Percentiles rank a stretch among this genome's conserved stretches.
Evolutionary conservation across 2,113 vertebrate genomes (phyloP).

Genomic region (Notechis scutatus): DNA sequence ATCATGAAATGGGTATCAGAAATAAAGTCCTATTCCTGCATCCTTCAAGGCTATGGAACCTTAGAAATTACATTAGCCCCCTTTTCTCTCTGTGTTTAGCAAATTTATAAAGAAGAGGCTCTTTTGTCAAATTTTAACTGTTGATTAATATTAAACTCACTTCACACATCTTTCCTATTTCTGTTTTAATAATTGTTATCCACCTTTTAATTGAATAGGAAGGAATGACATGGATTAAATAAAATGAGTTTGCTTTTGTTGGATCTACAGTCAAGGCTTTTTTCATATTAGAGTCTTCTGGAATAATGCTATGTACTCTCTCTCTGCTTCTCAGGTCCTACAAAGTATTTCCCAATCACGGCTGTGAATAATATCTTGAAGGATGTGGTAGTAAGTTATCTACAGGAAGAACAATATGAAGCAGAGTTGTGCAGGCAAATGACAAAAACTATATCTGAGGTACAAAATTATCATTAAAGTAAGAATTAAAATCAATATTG

Average conservation of each 20-base stretch:
- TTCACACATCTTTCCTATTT: neutral
- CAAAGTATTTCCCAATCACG: slow-evolving; percentile 70
- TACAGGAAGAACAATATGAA: slow-evolving; percentile 82
- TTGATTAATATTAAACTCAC: neutral
- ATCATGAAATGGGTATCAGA: neutral
- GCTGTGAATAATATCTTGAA: slow-evolving; percentile 78
- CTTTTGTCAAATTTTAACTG: neutral
- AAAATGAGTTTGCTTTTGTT: neutral
- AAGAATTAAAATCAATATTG: neutral
- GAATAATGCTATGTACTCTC: neutral
- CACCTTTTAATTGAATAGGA: neutral
- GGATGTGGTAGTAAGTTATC: slow-evolving; percentile 78
- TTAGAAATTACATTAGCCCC: neutral
- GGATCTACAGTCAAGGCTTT: neutral
- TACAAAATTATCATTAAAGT: slow-evolving; percentile 43
- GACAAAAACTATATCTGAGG: slow-evolving; percentile 84
- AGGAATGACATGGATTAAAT: neutral
- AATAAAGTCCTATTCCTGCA: neutral
- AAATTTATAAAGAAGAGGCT: neutral
- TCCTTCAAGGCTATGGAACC: neutral
- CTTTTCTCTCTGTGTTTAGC: neutral
- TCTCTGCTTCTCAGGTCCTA: slow-evolving; percentile 67
- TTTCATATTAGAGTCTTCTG: neutral
- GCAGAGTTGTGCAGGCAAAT: slow-evolving; percentile 77
- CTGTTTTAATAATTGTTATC: neutral